Base-by-base conservation (phyloP, 64 coral and sea anemone species). In the Stichodactyla helianthus region DNA sequence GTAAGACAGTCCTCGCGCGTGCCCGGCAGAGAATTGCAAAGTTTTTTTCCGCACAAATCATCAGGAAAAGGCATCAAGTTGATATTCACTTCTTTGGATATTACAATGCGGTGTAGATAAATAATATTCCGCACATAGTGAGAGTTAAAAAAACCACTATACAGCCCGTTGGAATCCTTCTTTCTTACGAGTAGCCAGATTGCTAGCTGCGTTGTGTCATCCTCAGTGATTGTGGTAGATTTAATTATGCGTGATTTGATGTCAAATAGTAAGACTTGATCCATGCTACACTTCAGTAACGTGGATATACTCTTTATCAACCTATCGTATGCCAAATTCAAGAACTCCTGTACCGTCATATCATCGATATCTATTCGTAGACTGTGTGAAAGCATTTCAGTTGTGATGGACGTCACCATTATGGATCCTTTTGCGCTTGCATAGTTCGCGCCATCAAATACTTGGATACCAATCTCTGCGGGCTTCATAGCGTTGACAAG, bases 101-200 rank as follows among this genome's bases (percentile, higher is more conserved):
- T 90, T 77, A 90, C 54, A 77, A 79, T 67, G 78, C 83, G 85
- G 22, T 93, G 82, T 20, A 99, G 74, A 86, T 90, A 95, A 53
- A 99, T 93, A 16, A 89, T 71, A 50, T 99, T 88, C 28, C 85
- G 77, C 2, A 99, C 82, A 70, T 70, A 89, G 18, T 87, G 67
- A 62, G 93, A 79, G 11, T 86, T 64, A 4, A 90, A 92, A 77
- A 90, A 99, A 0, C 93, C 88, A 82, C 64, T 79, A 20, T 83
- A 89, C 51, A 82, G 77, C 2, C 76, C 54, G 55, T 79, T 92
- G 61, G 16, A 35, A 23, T 93, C 63, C 79, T 89, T 77, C 19
- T 91, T 87, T 22, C 91, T 82, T 35, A 99, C 90, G n/a, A 92
- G 83, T 2, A 95, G 23, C 97, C 93, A 99, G 19, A 99, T 71